These are phyloP conservation scores for Galemys pyrenaicus DNA, from an alignment of 2,113 vertebrate genomes.

Conservation along the genomic window DNA sequence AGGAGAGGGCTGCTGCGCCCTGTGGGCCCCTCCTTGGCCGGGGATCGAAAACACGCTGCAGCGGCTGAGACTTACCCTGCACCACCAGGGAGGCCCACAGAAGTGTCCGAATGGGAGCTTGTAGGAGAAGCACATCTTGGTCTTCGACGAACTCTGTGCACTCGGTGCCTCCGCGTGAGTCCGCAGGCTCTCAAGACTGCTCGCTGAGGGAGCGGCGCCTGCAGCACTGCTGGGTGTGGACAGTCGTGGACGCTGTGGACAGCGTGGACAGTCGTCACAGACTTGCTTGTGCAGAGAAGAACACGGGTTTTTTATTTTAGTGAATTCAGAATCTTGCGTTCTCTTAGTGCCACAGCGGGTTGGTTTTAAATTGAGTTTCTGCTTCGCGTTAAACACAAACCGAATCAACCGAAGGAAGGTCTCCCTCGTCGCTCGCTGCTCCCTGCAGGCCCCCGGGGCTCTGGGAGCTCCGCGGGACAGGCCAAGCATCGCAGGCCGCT, in stretches of 20 bases:
- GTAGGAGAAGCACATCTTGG: neutral
- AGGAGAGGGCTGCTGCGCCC: too few relatives aligned
- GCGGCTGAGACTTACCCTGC: too few relatives aligned
- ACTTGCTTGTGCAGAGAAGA: neutral
- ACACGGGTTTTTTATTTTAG: neutral
- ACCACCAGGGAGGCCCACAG: too few relatives aligned
- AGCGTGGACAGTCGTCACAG: too few relatives aligned
- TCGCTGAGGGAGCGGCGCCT: neutral
- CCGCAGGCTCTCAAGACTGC: neutral
- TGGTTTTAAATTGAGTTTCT: conserved; percentile 38
- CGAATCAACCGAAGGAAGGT: neutral
- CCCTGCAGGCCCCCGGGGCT: neutral
- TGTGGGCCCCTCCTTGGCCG: too few relatives aligned
- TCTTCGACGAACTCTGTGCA: neutral
- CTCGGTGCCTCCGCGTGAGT: too few relatives aligned
- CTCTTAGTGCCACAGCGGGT: neutral
- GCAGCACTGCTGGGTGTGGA: neutral
- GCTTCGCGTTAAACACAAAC: neutral
- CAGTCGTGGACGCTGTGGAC: too few relatives aligned
- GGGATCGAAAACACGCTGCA: too few relatives aligned
- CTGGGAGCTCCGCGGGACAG: conserved; percentile 34
- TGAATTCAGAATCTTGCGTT: conserved; percentile 33
- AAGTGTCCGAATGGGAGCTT: neutral
- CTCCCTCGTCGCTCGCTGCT: conserved; percentile 34
- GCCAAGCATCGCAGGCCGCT: conserved; percentile 53